A percentile compares a stretch with the other conserved stretches of the same genome.
Conservation (phyloP, 2,888 invertebrate species). For the Drosophila birchii region DNA sequence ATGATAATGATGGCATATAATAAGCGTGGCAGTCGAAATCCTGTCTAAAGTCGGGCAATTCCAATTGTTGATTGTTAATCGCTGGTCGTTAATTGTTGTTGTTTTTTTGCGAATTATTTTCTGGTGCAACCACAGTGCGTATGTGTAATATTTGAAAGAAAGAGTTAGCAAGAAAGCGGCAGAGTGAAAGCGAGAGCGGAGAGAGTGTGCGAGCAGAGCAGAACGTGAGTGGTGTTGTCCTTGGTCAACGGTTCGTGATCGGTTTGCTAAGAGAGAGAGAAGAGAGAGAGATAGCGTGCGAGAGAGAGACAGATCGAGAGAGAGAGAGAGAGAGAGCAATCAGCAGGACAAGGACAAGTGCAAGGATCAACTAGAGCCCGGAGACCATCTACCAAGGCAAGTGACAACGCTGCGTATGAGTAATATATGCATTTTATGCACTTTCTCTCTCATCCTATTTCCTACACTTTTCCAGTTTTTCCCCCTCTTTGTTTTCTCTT, state of each 20-base stretch:
- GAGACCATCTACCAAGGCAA: conserved; percentile 57
- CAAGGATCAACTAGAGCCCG: conserved; percentile 1
- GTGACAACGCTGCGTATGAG: conserved; percentile 67
- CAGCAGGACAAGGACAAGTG: background rate
- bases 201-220: conserved; percentile 11
- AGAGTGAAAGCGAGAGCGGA: background rate
- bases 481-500: conserved; percentile 10
- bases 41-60: conserved; percentile 17
- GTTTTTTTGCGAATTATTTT: conserved; percentile 50
- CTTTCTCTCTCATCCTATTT: background rate
- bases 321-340: conserved; percentile 7
- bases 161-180: background rate
- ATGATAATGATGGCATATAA: conserved; percentile 21
- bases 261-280: background rate
- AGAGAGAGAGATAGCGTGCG: background rate
- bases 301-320: conserved; percentile 13
- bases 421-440: conserved; percentile 44
- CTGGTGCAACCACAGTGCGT: conserved; percentile 64
- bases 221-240: conserved; percentile 7
- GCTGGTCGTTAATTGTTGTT: conserved; percentile 13
- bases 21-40: conserved; percentile 23
- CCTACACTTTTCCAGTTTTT: conserved; percentile 19
- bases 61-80: conserved; percentile 16
- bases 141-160: conserved; percentile 56
- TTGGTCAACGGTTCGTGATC: conserved; percentile 6